A percentile compares a stretch with the other conserved stretches of the same genome.
Evolutionary conservation across 2,797 vertebrate species (phyloP).

Genomic region (Toxotes lorentzi): DNA sequence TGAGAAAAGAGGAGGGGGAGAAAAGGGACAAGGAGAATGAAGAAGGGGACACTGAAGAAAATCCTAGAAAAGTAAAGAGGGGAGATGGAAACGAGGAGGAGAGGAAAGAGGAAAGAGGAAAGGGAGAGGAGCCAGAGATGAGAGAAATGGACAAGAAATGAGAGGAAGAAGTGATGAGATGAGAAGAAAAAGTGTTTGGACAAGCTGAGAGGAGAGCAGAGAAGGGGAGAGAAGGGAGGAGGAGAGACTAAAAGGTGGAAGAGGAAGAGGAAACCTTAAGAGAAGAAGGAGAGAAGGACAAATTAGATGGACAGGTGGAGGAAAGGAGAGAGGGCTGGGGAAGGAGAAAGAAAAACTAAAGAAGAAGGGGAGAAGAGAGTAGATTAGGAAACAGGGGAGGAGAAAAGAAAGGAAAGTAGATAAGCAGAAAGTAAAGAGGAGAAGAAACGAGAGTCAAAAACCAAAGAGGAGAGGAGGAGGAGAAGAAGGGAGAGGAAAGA

Average conservation of each 20-base stretch:
- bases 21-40: too few relatives aligned
- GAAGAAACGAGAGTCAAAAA: background rate
- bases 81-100: background rate
- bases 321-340: too few relatives aligned
- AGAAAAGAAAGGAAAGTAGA: background rate
- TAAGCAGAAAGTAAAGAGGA: background rate
- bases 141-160: background rate
- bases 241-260: too few relatives aligned
- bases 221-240: background rate
- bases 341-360: background rate
- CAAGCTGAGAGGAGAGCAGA: too few relatives aligned
- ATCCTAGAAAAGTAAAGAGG: too few relatives aligned
- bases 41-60: too few relatives aligned
- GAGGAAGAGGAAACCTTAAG: too few relatives aligned
- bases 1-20: too few relatives aligned
- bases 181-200: too few relatives aligned
- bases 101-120: background rate
- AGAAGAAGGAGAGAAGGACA: too few relatives aligned
- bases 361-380: too few relatives aligned
- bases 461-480: background rate
- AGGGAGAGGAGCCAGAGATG: background rate
- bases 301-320: too few relatives aligned
- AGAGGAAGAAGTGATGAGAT: background rate
- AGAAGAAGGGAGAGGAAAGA: background rate
- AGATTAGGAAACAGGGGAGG: background rate